These are phyloP conservation scores for Cataglyphis altisquamis DNA, from an alignment of 2,888 invertebrate species.

Conservation along the genomic window DNA sequence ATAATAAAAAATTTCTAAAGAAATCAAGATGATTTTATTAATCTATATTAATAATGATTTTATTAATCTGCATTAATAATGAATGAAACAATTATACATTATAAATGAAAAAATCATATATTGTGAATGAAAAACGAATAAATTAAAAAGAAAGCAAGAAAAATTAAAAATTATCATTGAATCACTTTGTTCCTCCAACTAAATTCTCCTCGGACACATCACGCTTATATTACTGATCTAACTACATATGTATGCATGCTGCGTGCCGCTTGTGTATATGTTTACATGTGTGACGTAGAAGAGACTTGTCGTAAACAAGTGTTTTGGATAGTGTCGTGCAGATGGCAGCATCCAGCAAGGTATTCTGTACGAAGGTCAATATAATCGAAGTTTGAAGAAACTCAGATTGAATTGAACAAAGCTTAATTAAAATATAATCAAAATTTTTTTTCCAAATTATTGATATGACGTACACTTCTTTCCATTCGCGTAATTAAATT, in stretches of 20 bases:
- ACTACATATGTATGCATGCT: background rate
- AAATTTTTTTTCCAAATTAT: background rate
- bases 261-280: background rate
- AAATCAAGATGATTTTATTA: background rate
- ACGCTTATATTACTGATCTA: background rate
- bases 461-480: background rate
- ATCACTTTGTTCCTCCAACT: background rate
- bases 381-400: slow-evolving; percentile 58
- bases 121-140: slow-evolving; percentile 1
- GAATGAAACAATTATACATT: background rate
- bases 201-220: slow-evolving; percentile 48
- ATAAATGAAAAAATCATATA: background rate
- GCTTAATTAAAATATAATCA: background rate
- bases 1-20: background rate
- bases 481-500: background rate
- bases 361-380: slow-evolving; percentile 63
- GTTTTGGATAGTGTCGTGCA: slow-evolving; percentile 62
- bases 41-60: background rate
- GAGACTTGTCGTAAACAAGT: slow-evolving; percentile 22
- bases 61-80: background rate
- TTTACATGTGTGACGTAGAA: background rate
- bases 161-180: background rate
- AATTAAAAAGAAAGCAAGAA: background rate
- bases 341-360: slow-evolving; percentile 80
- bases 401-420: background rate